Evolutionary conservation across 2,888 invertebrate genomes (phyloP).

Genomic region (Drosophila formosana): DNA sequence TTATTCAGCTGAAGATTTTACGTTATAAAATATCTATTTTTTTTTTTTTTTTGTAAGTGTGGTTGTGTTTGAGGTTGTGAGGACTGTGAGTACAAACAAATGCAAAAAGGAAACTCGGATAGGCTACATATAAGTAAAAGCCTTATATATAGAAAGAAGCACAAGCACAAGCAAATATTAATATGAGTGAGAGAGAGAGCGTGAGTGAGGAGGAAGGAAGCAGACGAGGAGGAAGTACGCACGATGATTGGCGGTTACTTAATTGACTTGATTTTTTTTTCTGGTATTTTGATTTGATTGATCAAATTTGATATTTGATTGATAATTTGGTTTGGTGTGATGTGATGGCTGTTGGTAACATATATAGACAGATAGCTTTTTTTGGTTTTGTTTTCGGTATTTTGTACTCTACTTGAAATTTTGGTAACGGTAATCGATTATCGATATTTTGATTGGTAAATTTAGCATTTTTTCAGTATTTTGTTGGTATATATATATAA

Average conservation of each 20-base stretch:
- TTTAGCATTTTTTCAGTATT: slow-evolving; percentile 13
- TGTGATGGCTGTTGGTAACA: slow-evolving; percentile 70
- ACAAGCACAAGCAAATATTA: slow-evolving; percentile 18
- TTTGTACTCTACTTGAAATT: slow-evolving; percentile 56
- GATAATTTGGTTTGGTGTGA: slow-evolving; percentile 51
- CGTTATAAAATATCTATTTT: slow-evolving; percentile 16
- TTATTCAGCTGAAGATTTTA: slow-evolving; percentile 43
- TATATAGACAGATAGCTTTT: slow-evolving; percentile 30
- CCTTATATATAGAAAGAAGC: slow-evolving; percentile 64
- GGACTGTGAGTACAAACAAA: slow-evolving; percentile 53
- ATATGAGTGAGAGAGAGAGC: slow-evolving; percentile 34
- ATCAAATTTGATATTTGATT: slow-evolving; percentile 56
- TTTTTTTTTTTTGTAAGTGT: slow-evolving; percentile 41
- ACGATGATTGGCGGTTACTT: slow-evolving; percentile 59
- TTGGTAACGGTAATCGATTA: slow-evolving; percentile 41
- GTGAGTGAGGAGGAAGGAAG: slow-evolving; percentile 39
- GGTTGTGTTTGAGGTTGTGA: slow-evolving; percentile 31
- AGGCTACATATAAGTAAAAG: slow-evolving; percentile 47
- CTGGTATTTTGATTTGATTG: slow-evolving; percentile 30
- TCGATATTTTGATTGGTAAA: slow-evolving; percentile 29
- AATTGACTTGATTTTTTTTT: slow-evolving; percentile 36
- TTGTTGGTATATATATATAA: not conserved
- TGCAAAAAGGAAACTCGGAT: slow-evolving; percentile 40
- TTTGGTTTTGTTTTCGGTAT: slow-evolving; percentile 57
- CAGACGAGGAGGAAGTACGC: slow-evolving; percentile 55